A percentile compares a stretch with the other conserved stretches of the same genome.
Evolutionary conservation across 2,888 invertebrate genomes (phyloP).

Genomic region (Cephus pygmeus): DNA sequence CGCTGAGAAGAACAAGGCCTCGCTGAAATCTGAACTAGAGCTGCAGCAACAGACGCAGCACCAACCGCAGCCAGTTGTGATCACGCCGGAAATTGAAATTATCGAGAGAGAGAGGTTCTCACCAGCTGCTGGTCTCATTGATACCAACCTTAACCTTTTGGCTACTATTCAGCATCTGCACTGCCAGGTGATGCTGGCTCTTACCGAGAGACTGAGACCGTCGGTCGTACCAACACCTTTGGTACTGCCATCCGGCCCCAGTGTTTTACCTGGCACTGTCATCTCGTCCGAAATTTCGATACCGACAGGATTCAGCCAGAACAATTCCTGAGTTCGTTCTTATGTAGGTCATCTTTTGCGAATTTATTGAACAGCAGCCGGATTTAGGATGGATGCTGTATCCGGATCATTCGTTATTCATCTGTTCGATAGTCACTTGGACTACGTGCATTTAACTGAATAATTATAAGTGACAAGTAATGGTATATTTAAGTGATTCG

Average conservation of each 20-base stretch:
- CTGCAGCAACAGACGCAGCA: slow-evolving; percentile 48
- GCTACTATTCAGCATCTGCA: slow-evolving; percentile 63
- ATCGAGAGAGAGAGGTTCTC: slow-evolving; percentile 53
- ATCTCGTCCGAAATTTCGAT: slow-evolving; percentile 50
- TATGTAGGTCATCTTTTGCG: slow-evolving; percentile 35
- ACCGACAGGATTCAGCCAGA: slow-evolving; percentile 42
- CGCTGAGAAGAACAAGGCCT: slow-evolving; percentile 70
- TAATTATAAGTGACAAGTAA: neutral
- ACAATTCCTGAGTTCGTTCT: slow-evolving; percentile 48
- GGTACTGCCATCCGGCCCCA: slow-evolving; percentile 44
- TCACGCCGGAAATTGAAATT: slow-evolving; percentile 13
- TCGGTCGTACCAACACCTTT: slow-evolving; percentile 49
- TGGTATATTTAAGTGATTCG: too few species aligned
- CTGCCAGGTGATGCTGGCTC: slow-evolving; percentile 63
- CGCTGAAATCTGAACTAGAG: slow-evolving; percentile 19
- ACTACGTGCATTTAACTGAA: neutral
- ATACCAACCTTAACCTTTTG: slow-evolving; percentile 61
- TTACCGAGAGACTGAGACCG: slow-evolving; percentile 60
- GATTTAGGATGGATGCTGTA: neutral
- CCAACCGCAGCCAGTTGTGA: slow-evolving; percentile 58
- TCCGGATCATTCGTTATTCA: neutral
- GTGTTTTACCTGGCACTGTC: slow-evolving; percentile 31
- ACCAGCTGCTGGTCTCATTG: slow-evolving; percentile 60
- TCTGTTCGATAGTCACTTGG: neutral
- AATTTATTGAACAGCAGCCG: neutral